Conservation (phyloP, 2,888 invertebrate genomes). For the Tenthredo scrophulariae region DNA sequence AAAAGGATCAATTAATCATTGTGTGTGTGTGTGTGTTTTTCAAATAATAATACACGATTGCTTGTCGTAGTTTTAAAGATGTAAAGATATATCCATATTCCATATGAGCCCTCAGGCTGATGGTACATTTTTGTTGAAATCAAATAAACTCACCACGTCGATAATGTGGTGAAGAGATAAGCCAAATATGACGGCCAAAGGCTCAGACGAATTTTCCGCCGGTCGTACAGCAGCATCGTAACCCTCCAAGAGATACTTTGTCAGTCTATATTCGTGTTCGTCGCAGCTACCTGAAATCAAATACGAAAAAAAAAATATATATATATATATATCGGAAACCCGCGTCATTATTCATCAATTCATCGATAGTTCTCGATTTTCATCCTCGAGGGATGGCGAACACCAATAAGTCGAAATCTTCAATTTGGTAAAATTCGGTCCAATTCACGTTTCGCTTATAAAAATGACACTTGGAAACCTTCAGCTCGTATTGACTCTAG, state of each 20-base stretch:
- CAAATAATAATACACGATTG: not conserved
- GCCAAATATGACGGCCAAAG: slow-evolving; percentile 89
- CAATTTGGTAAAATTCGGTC: not conserved
- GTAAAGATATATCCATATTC: not conserved
- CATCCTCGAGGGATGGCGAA: not conserved
- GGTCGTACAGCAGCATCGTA: slow-evolving; percentile 91
- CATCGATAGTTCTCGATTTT: not conserved
- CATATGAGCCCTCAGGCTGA: not conserved
- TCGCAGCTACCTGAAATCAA: slow-evolving; percentile 74
- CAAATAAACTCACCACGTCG: slow-evolving; percentile 85
- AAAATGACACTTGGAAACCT: not conserved
- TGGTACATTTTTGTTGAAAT: not conserved
- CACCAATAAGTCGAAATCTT: not conserved
- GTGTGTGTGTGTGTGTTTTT: not conserved
- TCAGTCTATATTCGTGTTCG: slow-evolving; percentile 87
- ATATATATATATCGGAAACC: too few relatives aligned
- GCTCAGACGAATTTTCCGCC: slow-evolving; percentile 87
- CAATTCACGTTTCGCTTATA: not conserved
- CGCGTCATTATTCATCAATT: not conserved
- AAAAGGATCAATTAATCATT: not conserved
- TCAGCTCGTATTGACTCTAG: not conserved
- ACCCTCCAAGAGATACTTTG: slow-evolving; percentile 86
- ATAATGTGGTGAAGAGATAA: slow-evolving; percentile 92
- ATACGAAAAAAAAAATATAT: too few relatives aligned
- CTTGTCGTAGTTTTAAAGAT: not conserved